A percentile compares a stretch with the other conserved stretches of the same genome.
Conservation (phyloP, 2,113 vertebrate genomes). For the Eudorcas thomsonii region DNA sequence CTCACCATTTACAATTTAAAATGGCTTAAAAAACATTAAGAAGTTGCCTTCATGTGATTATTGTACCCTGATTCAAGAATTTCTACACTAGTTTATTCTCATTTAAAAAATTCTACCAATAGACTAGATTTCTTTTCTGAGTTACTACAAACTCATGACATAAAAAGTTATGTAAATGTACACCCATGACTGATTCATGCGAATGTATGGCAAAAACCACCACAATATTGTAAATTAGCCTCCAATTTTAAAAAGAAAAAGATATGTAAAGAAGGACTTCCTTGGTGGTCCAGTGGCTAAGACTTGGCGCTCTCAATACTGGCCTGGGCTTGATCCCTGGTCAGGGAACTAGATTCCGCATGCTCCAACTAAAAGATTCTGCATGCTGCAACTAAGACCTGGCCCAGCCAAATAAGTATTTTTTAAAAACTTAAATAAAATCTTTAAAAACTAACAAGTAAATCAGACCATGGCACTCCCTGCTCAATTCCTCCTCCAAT, state of each 20-base stretch:
- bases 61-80: neutral
- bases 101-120: neutral
- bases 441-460: neutral
- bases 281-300: neutral
- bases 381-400: neutral
- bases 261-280: neutral
- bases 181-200: neutral
- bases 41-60: neutral
- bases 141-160: neutral
- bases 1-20: slow-evolving; percentile 11
- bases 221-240: neutral
- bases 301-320: neutral
- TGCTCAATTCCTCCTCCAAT: neutral
- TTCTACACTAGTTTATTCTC: neutral
- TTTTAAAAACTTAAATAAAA: neutral
- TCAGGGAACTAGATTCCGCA: neutral
- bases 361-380: neutral
- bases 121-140: neutral
- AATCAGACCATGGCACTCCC: neutral
- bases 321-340: neutral
- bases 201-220: neutral
- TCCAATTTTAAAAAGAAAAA: neutral
- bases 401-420: neutral
- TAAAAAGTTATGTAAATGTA: neutral
- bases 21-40: neutral